Evolutionary conservation across 2,113 vertebrate species (phyloP), one percentile per base, ranked within the genome.

Genomic region (Periophthalmodon schlosseri): DNA sequence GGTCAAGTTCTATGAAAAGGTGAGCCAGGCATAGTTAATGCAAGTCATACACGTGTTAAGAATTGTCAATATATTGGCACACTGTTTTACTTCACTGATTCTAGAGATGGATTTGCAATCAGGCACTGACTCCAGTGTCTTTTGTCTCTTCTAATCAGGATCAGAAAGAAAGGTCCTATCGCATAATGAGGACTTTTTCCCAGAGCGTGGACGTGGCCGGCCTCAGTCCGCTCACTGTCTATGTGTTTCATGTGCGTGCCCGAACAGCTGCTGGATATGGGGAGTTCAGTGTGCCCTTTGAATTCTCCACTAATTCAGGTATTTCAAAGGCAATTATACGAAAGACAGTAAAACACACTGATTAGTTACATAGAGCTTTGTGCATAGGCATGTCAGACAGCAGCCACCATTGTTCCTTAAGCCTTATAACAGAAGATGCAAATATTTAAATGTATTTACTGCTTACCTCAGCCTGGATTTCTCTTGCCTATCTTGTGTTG

Each of bases 1-100:
- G 94, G 96, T 99, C 94, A 99, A 99, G 83, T 99, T 98, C 91
- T 99, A 99, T 50, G 97, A 99, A 87, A 99, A 99, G 96, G 97
- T 99, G 95, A 94, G 91, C 2, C 0, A 44, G 18, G 52, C 2
- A 18, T 64, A 78, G 80, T 87, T 88, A 89, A 76, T 77, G 63
- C 72, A 69, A 78, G 79, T 57, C 39, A 10, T 66, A 33, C 68
- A 44, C 50, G 61, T 65, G 68, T 68, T 79, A 67, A 76, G 64
- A 74, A 86, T 56, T 80, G 79, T 78, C 83, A 80, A 77, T 84
- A 81, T 33, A 74, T 24, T 5, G 50, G 46, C 46, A 34, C 1
- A 54, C 67, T 70, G 70, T 83, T 84, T 84, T 75, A 14, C 69
- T 77, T 73, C 69, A 24, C 69, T 72, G 72, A 79, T 75, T 68